A percentile compares a stretch with the other conserved stretches of the same genome.
phyloP scores from a whole-genome alignment of 2,113 vertebrate species.

The Cyprinodon tularosa region DNA sequence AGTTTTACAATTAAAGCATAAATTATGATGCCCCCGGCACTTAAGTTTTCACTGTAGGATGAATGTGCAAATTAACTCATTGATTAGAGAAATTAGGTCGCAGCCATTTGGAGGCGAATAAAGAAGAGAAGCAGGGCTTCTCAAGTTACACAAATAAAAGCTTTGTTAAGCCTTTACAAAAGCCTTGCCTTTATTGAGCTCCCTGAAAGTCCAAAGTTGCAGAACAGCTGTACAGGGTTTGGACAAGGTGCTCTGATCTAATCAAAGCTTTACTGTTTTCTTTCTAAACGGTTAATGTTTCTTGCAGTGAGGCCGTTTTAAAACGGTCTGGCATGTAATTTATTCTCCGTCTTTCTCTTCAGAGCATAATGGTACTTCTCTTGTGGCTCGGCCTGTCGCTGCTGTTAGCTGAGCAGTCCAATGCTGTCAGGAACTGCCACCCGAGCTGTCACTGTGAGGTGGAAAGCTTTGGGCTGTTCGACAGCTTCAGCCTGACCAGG shows the following conservation, averaged over 20 bases:
- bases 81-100: conserved; percentile 68
- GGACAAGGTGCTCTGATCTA: neutral
- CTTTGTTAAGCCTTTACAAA: conserved; percentile 31
- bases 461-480: conserved; percentile 94
- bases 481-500: conserved; percentile 96
- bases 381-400: conserved; percentile 65
- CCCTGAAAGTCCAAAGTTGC: conserved; percentile 4
- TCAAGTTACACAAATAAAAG: conserved; percentile 45
- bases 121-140: conserved; percentile 39
- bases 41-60: conserved; percentile 20
- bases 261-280: conserved; percentile 6
- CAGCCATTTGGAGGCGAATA: conserved; percentile 40
- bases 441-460: conserved; percentile 91
- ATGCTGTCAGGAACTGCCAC: conserved; percentile 84
- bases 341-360: conserved; percentile 21
- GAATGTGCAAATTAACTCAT: conserved; percentile 60
- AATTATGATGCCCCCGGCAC: conserved; percentile 6
- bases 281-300: neutral
- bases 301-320: neutral
- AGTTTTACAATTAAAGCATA: neutral
- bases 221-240: conserved; percentile 1
- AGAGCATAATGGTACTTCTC: conserved; percentile 71
- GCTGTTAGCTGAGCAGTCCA: conserved; percentile 53
- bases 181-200: conserved; percentile 11
- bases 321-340: neutral